A percentile compares a stretch with the other conserved stretches of the same genome.
Conservation (phyloP, 2,888 invertebrate genomes). For the Hedychridium roseum region DNA sequence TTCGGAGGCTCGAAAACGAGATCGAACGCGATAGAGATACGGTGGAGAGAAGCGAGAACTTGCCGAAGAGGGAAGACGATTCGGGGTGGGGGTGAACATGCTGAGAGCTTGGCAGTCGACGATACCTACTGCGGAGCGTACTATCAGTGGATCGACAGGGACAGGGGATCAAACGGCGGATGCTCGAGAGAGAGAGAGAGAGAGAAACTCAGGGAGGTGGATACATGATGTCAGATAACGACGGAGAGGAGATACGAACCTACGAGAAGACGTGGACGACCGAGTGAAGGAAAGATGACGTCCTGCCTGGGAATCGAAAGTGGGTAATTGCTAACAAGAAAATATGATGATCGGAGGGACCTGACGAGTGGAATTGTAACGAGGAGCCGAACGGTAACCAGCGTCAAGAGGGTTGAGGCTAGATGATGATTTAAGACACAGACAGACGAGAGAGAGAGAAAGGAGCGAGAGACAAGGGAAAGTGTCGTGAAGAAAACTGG, state of each 20-base stretch:
- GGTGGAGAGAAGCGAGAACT: too few relatives aligned
- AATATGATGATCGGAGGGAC: too few relatives aligned
- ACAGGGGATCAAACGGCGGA: not conserved
- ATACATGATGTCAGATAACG: not conserved
- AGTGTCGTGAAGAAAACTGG: conserved; percentile 26
- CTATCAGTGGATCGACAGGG: not conserved
- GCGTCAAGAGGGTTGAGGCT: too few relatives aligned
- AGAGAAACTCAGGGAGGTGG: not conserved
- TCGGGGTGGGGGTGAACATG: too few relatives aligned
- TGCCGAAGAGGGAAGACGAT: too few relatives aligned
- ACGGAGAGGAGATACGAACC: conserved; percentile 2
- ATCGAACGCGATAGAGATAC: too few relatives aligned
- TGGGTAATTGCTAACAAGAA: too few relatives aligned
- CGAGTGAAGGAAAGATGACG: conserved; percentile 15
- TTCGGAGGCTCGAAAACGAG: too few relatives aligned
- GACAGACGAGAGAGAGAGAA: conserved; percentile 22
- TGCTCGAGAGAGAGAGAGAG: not conserved
- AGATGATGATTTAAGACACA: too few relatives aligned
- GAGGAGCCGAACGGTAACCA: conserved; percentile 20
- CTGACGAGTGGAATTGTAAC: too few relatives aligned
- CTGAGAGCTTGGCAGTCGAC: too few relatives aligned
- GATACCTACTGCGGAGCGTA: not conserved
- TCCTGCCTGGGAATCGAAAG: too few relatives aligned
- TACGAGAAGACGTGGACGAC: conserved; percentile 1
- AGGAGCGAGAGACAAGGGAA: conserved; percentile 19